These are phyloP conservation scores for Drosophila monieri DNA, from an alignment of 2,888 invertebrate species.

Conservation along the genomic window DNA sequence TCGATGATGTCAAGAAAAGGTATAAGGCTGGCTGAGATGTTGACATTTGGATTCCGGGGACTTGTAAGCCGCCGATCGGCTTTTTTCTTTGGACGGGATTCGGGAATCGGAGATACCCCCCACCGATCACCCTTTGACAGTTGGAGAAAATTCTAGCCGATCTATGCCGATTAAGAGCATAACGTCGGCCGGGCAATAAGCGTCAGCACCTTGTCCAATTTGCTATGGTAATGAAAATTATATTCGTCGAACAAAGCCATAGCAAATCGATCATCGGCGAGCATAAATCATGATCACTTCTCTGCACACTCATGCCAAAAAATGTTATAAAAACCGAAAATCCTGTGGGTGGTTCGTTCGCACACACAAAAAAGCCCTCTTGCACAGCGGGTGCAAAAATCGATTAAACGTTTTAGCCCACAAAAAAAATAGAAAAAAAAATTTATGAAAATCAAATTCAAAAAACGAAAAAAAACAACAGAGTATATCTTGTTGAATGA, in stretches of 20 bases:
- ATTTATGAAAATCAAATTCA: constrained; percentile 8
- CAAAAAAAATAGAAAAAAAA: constrained; percentile 15
- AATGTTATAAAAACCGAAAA: constrained; percentile 39
- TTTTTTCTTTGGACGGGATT: constrained; percentile 30
- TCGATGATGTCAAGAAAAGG: constrained; percentile 67
- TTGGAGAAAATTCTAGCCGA: constrained; percentile 47
- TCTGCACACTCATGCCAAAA: constrained; percentile 65
- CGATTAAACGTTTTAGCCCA: constrained; percentile 76
- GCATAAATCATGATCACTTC: constrained; percentile 67
- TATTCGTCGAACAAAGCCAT: constrained; percentile 59
- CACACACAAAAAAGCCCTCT: constrained; percentile 45
- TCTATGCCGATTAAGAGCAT: constrained; percentile 53
- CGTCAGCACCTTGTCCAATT: constrained; percentile 81
- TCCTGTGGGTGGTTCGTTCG: constrained; percentile 72
- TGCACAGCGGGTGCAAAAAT: constrained; percentile 71
- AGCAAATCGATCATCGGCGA: constrained; percentile 55
- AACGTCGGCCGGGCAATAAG: constrained; percentile 61
- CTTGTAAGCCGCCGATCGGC: constrained; percentile 50
- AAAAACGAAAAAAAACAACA: constrained; percentile 8
- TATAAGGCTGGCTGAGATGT: constrained; percentile 57
- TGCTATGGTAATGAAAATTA: constrained; percentile 78
- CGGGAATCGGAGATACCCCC: constrained; percentile 36
- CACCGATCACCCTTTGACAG: constrained; percentile 63
- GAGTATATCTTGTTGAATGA: constrained; percentile 58
- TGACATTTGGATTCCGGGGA: constrained; percentile 66